These are phyloP conservation scores for Petrocephalus schoutedeni DNA, from an alignment of 2,797 vertebrate species.

Conservation along the genomic window DNA sequence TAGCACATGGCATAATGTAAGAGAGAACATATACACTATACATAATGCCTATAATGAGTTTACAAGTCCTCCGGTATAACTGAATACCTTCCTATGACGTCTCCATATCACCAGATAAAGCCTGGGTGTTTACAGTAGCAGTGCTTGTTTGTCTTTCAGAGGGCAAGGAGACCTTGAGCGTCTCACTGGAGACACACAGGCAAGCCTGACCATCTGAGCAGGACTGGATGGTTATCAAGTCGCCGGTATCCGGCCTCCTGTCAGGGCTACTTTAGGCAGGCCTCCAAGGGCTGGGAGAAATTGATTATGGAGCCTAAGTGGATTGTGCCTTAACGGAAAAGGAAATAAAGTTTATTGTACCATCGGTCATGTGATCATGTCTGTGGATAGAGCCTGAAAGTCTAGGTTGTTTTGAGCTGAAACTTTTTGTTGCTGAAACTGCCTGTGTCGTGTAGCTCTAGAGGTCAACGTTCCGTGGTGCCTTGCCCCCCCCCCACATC, in stretches of 20 bases:
- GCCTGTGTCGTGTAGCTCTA: neutral
- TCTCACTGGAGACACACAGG: neutral
- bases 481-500: neutral
- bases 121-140: neutral
- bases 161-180: neutral
- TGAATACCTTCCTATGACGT: neutral
- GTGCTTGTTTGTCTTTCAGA: neutral
- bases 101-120: neutral
- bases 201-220: neutral
- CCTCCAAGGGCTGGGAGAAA: neutral
- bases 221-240: neutral
- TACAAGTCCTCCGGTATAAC: neutral
- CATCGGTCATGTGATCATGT: too few relatives aligned
- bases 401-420: neutral
- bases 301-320: neutral
- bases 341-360: neutral
- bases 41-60: neutral
- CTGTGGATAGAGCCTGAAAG: neutral
- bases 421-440: neutral
- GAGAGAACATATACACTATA: too few relatives aligned
- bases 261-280: neutral
- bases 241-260: neutral
- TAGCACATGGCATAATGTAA: too few relatives aligned
- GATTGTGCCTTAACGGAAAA: neutral
- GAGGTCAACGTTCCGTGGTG: neutral